These are phyloP conservation scores for Catocala nupta DNA, from an alignment of 2,888 invertebrate genomes.

Conservation along the genomic window DNA sequence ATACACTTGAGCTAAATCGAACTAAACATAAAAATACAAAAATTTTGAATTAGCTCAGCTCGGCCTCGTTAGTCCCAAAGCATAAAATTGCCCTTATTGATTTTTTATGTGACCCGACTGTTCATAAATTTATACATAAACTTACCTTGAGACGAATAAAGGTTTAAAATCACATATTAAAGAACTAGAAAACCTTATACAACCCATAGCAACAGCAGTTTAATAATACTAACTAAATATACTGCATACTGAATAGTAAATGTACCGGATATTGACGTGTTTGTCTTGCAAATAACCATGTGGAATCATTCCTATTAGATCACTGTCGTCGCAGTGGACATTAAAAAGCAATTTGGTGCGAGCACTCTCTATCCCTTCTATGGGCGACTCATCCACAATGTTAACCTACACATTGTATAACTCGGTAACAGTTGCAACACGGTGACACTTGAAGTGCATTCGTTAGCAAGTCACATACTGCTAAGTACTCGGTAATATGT, in stretches of 20 bases:
- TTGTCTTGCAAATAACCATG: neutral
- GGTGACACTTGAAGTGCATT: neutral
- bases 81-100: too few species aligned
- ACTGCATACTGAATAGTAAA: neutral
- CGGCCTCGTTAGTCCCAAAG: too few species aligned
- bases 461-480: neutral
- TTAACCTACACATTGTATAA: slow-evolving; percentile 19
- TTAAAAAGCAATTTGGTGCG: slow-evolving; percentile 41
- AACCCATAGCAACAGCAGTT: neutral
- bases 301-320: slow-evolving; percentile 9
- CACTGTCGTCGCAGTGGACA: slow-evolving; percentile 25
- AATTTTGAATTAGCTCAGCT: too few species aligned
- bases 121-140: too few species aligned
- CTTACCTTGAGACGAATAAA: too few species aligned
- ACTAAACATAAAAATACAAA: too few species aligned
- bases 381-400: slow-evolving; percentile 23
- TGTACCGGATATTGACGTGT: neutral
- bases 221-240: neutral
- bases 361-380: slow-evolving; percentile 22
- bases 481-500: too few species aligned
- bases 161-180: too few species aligned
- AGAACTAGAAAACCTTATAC: too few species aligned
- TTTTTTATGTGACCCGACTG: too few species aligned
- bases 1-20: too few species aligned
- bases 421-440: neutral